Evolutionary conservation across 2,888 invertebrate genomes (phyloP).

Genomic region (Linnaemya vulpina): DNA sequence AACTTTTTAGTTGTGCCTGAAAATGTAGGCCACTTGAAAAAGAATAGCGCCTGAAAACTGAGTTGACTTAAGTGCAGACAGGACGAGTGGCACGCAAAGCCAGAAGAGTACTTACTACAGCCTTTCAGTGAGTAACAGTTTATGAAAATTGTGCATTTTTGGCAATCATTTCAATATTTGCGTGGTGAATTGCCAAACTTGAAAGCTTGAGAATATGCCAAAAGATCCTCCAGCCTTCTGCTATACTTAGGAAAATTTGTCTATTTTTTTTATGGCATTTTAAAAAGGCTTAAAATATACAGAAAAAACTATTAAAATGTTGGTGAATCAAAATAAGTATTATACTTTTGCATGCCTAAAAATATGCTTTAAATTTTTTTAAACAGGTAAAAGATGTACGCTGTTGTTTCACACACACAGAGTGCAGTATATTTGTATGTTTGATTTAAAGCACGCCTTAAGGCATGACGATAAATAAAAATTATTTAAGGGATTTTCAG

Average conservation of each 20-base stretch:
- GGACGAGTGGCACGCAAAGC: neutral
- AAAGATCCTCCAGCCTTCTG: neutral
- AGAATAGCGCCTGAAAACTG: neutral
- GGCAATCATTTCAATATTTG: neutral
- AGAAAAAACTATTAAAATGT: no score
- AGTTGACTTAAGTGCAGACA: conserved; percentile 1
- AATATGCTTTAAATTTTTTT: no score
- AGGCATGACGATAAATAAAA: no score
- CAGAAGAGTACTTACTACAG: neutral
- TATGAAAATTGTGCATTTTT: neutral
- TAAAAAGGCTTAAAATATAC: no score
- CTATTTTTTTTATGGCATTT: no score
- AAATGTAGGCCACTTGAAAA: neutral
- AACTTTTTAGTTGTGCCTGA: neutral
- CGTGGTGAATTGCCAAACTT: neutral
- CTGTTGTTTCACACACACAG: no score
- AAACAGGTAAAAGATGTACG: no score
- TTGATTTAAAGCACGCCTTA: no score
- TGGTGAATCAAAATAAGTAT: no score
- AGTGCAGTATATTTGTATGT: no score
- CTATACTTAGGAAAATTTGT: neutral
- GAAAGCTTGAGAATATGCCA: neutral
- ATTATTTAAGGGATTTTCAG: no score
- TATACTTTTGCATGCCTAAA: no score
- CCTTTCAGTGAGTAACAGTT: neutral